Base-by-base conservation (phyloP, 2,113 vertebrate species). In the Morone saxatilis region DNA sequence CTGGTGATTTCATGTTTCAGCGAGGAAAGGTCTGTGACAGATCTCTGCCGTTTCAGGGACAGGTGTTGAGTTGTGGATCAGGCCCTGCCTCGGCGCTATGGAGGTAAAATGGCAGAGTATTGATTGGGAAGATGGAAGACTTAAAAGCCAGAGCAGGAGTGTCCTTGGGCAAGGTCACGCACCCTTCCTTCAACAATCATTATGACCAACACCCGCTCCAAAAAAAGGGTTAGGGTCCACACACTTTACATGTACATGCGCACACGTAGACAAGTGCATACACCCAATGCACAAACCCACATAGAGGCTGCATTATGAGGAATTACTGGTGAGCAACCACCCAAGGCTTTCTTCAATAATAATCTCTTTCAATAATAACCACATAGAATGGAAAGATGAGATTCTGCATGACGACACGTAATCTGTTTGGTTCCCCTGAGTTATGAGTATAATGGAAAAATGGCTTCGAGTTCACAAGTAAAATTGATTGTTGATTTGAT, bases 51-150 rank as follows among this genome's bases (percentile, higher is more conserved):
- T 84, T 81, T 38, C 74, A 85, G 71, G 76, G 87, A 81, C 84
- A 86, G 71, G 43, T 78, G 83, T 70, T 86, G 85, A 90, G 81
- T 63, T 80, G 81, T 78, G 83, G 79, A 79, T 68, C 7, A 19
- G 40, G 70, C 40, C 45, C 16, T 53, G 50, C 65, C 36, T 59
- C 5, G 1, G 20, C 4, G 2, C 38, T 40, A 16, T 4, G 45
- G 43, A 84, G 80, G 84, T 54, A 85, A 90, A 92, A 89, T 87
- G 89, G 86, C 74, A 89, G 65, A 56, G 85, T 88, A 91, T 92
- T 68, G 94, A 91, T 90, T 71, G 65, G 74, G 1, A 54, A 47
- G 68, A 86, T 62, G 47, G 69, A 79, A 50, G 77, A 69, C 63
- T 78, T 76, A 65, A 89, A 76, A 85, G 62, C 38, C 16, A 0